Base-by-base conservation (phyloP, 2,888 invertebrate species). In the Siphonodentalium dalli region DNA sequence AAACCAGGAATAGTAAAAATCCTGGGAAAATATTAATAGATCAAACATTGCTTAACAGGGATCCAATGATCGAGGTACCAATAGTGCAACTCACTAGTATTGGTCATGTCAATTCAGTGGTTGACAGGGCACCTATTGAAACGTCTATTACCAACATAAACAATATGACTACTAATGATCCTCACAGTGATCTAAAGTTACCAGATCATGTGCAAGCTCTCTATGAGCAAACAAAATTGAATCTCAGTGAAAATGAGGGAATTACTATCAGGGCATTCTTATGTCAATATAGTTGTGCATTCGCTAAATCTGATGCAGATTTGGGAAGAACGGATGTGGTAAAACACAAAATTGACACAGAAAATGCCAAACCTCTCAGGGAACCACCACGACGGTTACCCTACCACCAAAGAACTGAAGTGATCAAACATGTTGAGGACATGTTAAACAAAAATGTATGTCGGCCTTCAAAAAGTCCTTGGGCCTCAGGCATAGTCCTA, bases 401-500 rank as follows among this genome's bases (percentile, higher is more conserved):
- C n/a, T 51, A 50, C 18, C 18, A 52, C 41, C 47, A 51, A 21
- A 41, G 55, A 9, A 40, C 43, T 9, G 61, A 58, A 34, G 55
- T 62, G 13, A 38, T 49, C 7, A 26, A 47, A 2, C 54, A 54
- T 20, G 31, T 61, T 13, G 31, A 49, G 13, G 47, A 47, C 28
- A 23, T 59, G 8, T 21, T 59, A 18, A 20, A 41, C 5, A 48
- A 62, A 37, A 44, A 43, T n/a, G 44, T 64, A 13, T 60, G 59
- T 20, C 37, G 45, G 29, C 35, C 41, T 20, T 56, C 55, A 41
- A 39, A 8, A 3, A 52, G 49, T 40, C 54, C 54, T 20, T 64
- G 59, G 39, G 53, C 52, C 21, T 37, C 53, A 18, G 53, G 52
- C 15, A 48, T 64, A 21, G 57, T 62, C 20, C n/a, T 65, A 9